Evolutionary conservation across 2,113 vertebrate species (phyloP), one percentile per base, ranked within the genome.

Genomic region (Panthera leo): DNA sequence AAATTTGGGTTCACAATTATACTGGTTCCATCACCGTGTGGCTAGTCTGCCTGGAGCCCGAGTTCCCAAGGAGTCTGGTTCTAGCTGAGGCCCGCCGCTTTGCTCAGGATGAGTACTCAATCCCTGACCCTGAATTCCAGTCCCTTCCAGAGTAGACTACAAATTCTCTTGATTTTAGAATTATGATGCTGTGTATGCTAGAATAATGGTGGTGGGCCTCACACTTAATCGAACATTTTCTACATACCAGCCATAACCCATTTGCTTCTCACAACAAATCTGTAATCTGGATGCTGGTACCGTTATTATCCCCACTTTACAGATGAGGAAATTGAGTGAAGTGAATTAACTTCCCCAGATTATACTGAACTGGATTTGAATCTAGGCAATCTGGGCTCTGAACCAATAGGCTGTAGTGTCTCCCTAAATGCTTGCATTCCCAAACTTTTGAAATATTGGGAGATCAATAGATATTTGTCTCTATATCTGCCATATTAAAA

Each of bases 81-180:
- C 13, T 73, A 42, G 15, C 39, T 48, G 82, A 76, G 42, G 15
- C 3, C 27, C 29, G 5, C 9, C 36, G 21, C 34, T 71, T 31
- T 93, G 23, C 63, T 94, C 61, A 34, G 27, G 88, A 23, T 55
- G 48, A 84, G 12, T 75, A 55, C 42, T 45, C 27, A n/a, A 42
- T 78, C 82, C 65, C 23, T 5, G 31, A 42, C 21, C 14, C 48
- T 58, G 31, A 95, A 79, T 95, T 93, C 39, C 83, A 84, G 42
- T 67, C 23, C 45, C 42, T 79, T 89, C 39, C 42, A 70, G 65
- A 83, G n/a, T 29, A 63, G 31, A 48, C 55, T 89, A 67, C 51
- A 67, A 79, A 51, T 70, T 87, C 10, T 94, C 51, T 93, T 53
- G 23, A 51, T 61, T 83, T 96, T 91, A 82, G 83, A 93, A 93